These are phyloP conservation scores for Gastracanthus pulcherrimus DNA, from an alignment of 2,888 invertebrate genomes.

Conservation along the genomic window DNA sequence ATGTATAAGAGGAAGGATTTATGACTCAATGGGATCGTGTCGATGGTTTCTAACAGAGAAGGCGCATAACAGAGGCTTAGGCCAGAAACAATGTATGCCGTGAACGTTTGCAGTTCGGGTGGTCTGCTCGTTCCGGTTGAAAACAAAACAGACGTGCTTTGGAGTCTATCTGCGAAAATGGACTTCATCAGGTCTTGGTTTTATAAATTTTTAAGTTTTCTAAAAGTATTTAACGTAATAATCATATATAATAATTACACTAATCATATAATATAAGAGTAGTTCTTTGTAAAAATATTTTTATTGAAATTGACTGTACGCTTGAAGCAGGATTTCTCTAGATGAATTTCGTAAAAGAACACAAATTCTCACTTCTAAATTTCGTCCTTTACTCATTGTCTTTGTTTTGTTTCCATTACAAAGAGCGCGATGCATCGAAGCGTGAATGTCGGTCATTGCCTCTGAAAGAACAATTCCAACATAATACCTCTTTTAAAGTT, in stretches of 20 bases:
- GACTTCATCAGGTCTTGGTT: too few species aligned
- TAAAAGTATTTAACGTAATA: too few species aligned
- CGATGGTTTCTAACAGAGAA: background rate
- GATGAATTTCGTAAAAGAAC: too few species aligned
- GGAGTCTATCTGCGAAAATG: too few species aligned
- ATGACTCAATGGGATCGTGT: background rate
- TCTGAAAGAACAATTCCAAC: background rate
- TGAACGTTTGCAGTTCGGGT: background rate
- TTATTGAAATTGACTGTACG: too few species aligned
- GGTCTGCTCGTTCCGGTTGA: background rate
- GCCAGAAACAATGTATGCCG: background rate
- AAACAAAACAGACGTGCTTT: too few species aligned
- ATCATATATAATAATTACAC: too few species aligned
- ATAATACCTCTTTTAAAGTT: too few species aligned
- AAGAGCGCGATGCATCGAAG: slow-evolving; percentile 1
- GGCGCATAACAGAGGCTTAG: background rate
- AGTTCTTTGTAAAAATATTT: too few species aligned
- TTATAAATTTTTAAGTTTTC: too few species aligned
- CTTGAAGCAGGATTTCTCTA: too few species aligned
- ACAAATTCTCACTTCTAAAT: background rate
- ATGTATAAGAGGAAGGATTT: background rate
- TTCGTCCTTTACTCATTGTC: background rate
- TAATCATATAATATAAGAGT: too few species aligned
- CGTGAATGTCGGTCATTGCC: background rate
- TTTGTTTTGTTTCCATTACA: slow-evolving; percentile 5